These are phyloP conservation scores for Malachius bipustulatus DNA, from an alignment of 2,888 invertebrate species.

Conservation along the genomic window DNA sequence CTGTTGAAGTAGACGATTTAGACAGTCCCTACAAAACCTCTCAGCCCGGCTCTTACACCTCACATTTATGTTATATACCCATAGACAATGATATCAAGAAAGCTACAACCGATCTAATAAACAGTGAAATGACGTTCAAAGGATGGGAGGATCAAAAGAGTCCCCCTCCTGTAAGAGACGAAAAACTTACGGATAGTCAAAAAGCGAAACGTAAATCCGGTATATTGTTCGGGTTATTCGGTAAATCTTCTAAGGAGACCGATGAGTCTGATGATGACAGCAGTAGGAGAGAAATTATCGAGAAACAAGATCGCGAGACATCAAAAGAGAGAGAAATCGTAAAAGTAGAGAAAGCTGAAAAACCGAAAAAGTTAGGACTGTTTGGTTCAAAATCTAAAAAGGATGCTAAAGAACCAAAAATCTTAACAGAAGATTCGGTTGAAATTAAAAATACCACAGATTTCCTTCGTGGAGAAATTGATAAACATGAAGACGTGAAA, in stretches of 20 bases:
- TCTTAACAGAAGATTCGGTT: background rate
- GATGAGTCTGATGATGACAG: constrained; percentile 29
- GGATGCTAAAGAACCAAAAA: constrained; percentile 9
- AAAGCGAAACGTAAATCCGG: constrained; percentile 26
- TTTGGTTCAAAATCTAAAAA: constrained; percentile 6
- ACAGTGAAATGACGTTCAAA: background rate
- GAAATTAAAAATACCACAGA: constrained; percentile 10
- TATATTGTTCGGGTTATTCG: constrained; percentile 30
- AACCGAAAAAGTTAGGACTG: background rate
- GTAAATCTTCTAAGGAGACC: constrained; percentile 29
- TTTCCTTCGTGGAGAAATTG: constrained; percentile 18
- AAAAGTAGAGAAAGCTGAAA: constrained; percentile 9
- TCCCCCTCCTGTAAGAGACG: constrained; percentile 10
- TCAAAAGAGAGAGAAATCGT: constrained; percentile 25
- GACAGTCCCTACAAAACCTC: constrained; percentile 14
- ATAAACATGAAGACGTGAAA: constrained; percentile 19
- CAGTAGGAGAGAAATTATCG: constrained; percentile 26
- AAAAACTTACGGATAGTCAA: constrained; percentile 22
- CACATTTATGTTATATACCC: background rate
- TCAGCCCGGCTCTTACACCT: constrained; percentile 17
- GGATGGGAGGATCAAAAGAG: background rate
- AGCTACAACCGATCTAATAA: background rate
- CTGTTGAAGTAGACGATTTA: constrained; percentile 11
- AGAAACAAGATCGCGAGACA: constrained; percentile 32
- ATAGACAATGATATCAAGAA: background rate